These are phyloP conservation scores for Heliornis fulica DNA, from an alignment of 2,113 vertebrate species.

Conservation along the genomic window DNA sequence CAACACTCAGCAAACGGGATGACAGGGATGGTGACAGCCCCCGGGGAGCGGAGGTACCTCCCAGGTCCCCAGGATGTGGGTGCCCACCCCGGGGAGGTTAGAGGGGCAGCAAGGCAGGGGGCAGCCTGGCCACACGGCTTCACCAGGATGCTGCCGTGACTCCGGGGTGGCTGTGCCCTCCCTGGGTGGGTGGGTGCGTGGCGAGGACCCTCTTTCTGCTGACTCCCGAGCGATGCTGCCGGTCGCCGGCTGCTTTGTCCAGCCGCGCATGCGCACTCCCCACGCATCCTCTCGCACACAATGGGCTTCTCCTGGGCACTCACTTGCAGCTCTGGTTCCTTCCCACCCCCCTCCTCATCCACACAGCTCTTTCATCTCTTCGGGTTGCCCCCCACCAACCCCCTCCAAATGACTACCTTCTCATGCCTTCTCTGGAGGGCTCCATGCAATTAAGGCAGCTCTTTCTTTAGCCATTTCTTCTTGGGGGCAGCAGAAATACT, in stretches of 20 bases:
- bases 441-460: not conserved
- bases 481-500: not conserved
- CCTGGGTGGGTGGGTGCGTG: rapidly evolving
- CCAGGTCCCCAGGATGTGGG: rapidly evolving
- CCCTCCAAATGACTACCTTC: not conserved
- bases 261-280: not conserved
- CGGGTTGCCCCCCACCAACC: rapidly evolving
- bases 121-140: rapidly evolving
- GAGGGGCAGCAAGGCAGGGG: rapidly evolving
- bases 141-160: rapidly evolving
- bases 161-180: rapidly evolving
- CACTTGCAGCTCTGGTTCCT: not conserved
- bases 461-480: not conserved
- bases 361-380: not conserved
- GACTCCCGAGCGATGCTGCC: not conserved
- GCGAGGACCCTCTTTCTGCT: not conserved
- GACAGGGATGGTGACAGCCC: not conserved
- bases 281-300: not conserved
- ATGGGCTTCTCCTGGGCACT: not conserved
- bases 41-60: not conserved
- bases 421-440: not conserved
- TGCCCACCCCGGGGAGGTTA: rapidly evolving
- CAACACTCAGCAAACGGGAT: rapidly evolving
- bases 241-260: constrained; percentile 23
- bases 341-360: not conserved